Percentiles rank a stretch among this genome's conserved stretches.
phyloP scores from a whole-genome alignment of 2,888 invertebrate species.

The Drosophila melanocephala region DNA sequence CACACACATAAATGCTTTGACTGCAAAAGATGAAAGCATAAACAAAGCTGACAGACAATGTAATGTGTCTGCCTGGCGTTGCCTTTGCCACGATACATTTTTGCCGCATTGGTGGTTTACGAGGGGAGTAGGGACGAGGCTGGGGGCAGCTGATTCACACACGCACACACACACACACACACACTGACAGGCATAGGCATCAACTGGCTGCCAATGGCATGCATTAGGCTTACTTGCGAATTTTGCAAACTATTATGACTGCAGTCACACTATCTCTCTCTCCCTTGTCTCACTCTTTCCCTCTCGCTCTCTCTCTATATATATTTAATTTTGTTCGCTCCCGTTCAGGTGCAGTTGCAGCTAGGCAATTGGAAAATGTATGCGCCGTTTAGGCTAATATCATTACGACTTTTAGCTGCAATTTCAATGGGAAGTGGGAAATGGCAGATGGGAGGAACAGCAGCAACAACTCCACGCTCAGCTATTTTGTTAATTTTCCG shows the following conservation, averaged over 20 bases:
- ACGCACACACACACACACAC: not conserved
- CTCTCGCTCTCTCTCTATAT: slow-evolving; percentile 2
- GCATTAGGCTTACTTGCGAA: slow-evolving; percentile 59
- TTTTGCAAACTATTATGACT: slow-evolving; percentile 45
- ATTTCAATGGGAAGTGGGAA: slow-evolving; percentile 31
- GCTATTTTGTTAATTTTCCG: slow-evolving; percentile 76
- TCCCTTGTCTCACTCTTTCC: not conserved
- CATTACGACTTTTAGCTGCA: slow-evolving; percentile 40
- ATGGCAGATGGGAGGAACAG: not conserved
- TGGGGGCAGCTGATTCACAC: not conserved
- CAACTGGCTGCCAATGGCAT: slow-evolving; percentile 21
- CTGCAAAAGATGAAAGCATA: not conserved
- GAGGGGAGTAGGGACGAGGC: not conserved
- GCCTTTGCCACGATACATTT: slow-evolving; percentile 16
- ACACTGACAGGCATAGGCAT: slow-evolving; percentile 4
- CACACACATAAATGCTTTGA: not conserved
- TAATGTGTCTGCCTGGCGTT: slow-evolving; percentile 13
- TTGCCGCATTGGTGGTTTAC: slow-evolving; percentile 2
- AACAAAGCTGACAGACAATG: slow-evolving; percentile 32
- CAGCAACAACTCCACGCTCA: slow-evolving; percentile 4
- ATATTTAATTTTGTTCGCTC: slow-evolving; percentile 1
- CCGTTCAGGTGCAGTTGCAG: slow-evolving; percentile 26
- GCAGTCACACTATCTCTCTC: not conserved
- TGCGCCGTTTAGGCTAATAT: slow-evolving; percentile 39
- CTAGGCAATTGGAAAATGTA: slow-evolving; percentile 27